These are phyloP conservation scores for Oostethus manadensis DNA, from an alignment of 2,113 vertebrate genomes.

Conservation along the genomic window DNA sequence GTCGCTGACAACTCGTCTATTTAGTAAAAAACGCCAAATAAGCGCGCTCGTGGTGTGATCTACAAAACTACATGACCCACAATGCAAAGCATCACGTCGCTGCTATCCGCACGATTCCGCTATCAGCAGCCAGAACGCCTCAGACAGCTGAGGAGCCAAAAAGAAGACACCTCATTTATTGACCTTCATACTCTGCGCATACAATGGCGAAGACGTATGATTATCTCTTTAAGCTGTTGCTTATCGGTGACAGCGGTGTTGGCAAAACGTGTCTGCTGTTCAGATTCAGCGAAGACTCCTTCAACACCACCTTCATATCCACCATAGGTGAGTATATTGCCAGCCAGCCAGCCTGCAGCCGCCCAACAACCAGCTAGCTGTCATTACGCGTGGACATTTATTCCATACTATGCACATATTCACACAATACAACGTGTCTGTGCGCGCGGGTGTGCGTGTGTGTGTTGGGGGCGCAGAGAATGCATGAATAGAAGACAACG, in stretches of 20 bases:
- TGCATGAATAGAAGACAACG: slow-evolving; percentile 36
- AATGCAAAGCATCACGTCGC: slow-evolving; percentile 42
- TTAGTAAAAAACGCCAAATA: background rate
- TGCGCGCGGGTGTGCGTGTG: too few species aligned
- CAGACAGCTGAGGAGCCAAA: slow-evolving; percentile 48
- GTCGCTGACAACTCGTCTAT: background rate
- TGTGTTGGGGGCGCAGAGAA: too few species aligned
- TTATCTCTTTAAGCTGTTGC: slow-evolving; percentile 77
- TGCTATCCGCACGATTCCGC: slow-evolving; percentile 28
- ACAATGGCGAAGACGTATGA: slow-evolving; percentile 80
- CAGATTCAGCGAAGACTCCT: slow-evolving; percentile 81
- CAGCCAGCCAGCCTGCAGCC: slow-evolving; percentile 12
- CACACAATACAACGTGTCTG: too few species aligned
- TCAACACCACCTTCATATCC: slow-evolving; percentile 82
- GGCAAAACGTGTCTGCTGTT: slow-evolving; percentile 83
- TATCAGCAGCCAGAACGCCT: slow-evolving; percentile 5
- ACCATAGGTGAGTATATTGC: slow-evolving; percentile 73
- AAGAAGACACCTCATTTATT: slow-evolving; percentile 17
- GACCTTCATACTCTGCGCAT: slow-evolving; percentile 7
- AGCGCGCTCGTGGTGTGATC: background rate
- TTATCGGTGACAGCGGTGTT: slow-evolving; percentile 78
- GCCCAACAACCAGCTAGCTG: slow-evolving; percentile 10
- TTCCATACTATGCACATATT: background rate
- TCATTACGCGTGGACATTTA: background rate
- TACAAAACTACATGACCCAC: slow-evolving; percentile 42